These are phyloP conservation scores for Odontamblyopus lacepedii DNA, from an alignment of 2,797 vertebrate species.

Conservation along the genomic window DNA sequence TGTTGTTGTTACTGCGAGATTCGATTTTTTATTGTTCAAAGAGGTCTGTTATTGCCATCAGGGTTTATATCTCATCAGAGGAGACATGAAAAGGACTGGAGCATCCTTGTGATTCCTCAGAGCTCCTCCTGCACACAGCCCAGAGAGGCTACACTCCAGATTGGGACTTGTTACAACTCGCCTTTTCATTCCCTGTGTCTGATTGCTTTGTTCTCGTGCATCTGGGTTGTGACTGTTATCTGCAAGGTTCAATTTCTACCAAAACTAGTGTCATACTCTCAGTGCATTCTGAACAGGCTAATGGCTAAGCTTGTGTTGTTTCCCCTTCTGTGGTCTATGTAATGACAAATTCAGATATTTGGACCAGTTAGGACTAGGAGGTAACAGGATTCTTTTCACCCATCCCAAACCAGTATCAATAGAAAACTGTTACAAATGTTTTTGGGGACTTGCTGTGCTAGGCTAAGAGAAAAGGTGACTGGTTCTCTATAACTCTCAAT, in stretches of 20 bases:
- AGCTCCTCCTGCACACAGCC: slow-evolving; percentile 44
- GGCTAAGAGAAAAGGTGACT: neutral
- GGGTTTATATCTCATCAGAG: slow-evolving; percentile 71
- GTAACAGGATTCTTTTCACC: neutral
- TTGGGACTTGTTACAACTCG: slow-evolving; percentile 12
- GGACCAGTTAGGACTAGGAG: too few species aligned
- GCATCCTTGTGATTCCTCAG: slow-evolving; percentile 49
- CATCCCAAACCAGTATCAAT: neutral
- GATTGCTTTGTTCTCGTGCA: slow-evolving; percentile 20
- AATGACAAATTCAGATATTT: neutral
- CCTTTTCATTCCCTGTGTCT: slow-evolving; percentile 14
- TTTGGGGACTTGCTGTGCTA: neutral
- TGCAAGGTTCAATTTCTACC: neutral
- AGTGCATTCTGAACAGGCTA: neutral
- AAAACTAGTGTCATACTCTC: neutral
- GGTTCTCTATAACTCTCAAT: slow-evolving; percentile 68
- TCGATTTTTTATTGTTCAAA: slow-evolving; percentile 70
- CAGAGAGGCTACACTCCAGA: slow-evolving; percentile 37
- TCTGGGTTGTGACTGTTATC: slow-evolving; percentile 4
- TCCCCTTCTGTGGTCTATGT: too few species aligned
- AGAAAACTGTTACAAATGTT: neutral
- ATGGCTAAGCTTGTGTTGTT: neutral
- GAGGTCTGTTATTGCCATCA: slow-evolving; percentile 64
- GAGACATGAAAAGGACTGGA: slow-evolving; percentile 66
- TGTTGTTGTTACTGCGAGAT: slow-evolving; percentile 56